Evolutionary conservation across 2,888 invertebrate species (phyloP), one percentile per base, ranked within the genome.

Genomic region (Autographa pulchrina): DNA sequence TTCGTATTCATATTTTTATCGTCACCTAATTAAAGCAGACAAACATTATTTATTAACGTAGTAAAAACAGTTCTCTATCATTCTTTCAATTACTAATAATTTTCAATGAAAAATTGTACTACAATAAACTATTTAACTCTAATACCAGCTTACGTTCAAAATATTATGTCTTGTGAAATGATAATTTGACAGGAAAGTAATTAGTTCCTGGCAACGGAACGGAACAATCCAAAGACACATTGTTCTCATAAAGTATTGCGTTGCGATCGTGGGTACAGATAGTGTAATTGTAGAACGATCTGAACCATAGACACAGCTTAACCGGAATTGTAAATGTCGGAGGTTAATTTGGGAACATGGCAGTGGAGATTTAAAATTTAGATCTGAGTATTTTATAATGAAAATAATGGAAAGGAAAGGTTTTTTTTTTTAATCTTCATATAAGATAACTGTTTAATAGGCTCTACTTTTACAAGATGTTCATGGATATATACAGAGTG

Each of bases 331-430:
- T 65, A 48, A 76, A 77, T 81, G 77, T 81, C 79, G 72, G 62
- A 81, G 80, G 80, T 81, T 81, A 80, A 80, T 74, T 76, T 72
- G 79, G 58, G 63, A 69, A 74, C 79, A 79, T 80, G 65, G 79
- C 79, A 64, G 8, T 20, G 32, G 62, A 74, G 71, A 76, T 72
- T 60, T 65, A 11, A 54, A 20, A 54, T 54, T 11, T 54, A 20
- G 18, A 20, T 54, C 18, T 13, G 20, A 20, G 11, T 18, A 54
- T 20, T 20, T 20, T 54, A 20, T 8, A 20, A 54, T 20, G 5
- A 9, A 20, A 18, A 7, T 0, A 54, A n/a, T n/a, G 9, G n/a
- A 18, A 18, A 2, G 35, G 1, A 35, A 35, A 16, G 4, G 16
- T 1, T 16, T 16, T 2, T 43, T 16, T 16, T 16, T 16, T 16